A percentile compares a stretch with the other conserved stretches of the same genome.
phyloP scores from a whole-genome alignment of 2,797 vertebrate genomes.

The Centropyge bicolor region DNA sequence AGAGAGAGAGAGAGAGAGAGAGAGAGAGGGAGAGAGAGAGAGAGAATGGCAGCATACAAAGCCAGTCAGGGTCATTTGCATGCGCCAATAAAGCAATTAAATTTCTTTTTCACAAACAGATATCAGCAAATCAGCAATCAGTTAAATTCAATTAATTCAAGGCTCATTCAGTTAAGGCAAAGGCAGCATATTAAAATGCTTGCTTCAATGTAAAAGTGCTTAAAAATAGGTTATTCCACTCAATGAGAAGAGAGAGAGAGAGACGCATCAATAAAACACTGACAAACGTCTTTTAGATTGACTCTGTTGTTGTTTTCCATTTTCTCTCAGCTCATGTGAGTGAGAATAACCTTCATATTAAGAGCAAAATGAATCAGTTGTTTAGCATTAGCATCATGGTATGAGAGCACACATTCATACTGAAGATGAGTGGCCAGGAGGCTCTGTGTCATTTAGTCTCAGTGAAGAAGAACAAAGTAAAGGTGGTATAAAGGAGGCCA shows the following conservation, averaged over 20 bases:
- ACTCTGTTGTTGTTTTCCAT: not conserved
- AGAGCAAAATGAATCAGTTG: conserved; percentile 68
- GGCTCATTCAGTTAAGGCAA: conserved; percentile 81
- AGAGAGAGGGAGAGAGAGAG: conserved; percentile 39
- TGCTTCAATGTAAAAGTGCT: conserved; percentile 54
- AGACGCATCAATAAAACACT: not conserved
- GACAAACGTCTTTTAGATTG: not conserved
- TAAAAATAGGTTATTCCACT: conserved; percentile 70
- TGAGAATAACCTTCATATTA: conserved; percentile 77
- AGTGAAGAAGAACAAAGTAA: conserved; percentile 40
- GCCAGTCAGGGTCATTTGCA: conserved; percentile 80
- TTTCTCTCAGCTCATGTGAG: conserved; percentile 63
- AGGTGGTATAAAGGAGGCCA: not conserved
- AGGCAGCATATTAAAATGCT: conserved; percentile 63
- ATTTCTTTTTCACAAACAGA: conserved; percentile 68
- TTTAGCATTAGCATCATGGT: conserved; percentile 69
- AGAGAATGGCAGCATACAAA: conserved; percentile 75
- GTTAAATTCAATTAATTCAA: conserved; percentile 63
- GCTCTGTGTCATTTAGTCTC: conserved; percentile 78
- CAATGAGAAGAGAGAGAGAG: conserved; percentile 52
- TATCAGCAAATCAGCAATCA: conserved; percentile 73
- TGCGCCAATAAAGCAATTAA: conserved; percentile 75
- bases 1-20: conserved; percentile 35
- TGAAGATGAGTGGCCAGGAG: conserved; percentile 49
- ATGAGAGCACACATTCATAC: conserved; percentile 69